Evolutionary conservation across 2,113 vertebrate species (phyloP), one percentile per base, ranked within the genome.

Genomic region (Thymallus thymallus): DNA sequence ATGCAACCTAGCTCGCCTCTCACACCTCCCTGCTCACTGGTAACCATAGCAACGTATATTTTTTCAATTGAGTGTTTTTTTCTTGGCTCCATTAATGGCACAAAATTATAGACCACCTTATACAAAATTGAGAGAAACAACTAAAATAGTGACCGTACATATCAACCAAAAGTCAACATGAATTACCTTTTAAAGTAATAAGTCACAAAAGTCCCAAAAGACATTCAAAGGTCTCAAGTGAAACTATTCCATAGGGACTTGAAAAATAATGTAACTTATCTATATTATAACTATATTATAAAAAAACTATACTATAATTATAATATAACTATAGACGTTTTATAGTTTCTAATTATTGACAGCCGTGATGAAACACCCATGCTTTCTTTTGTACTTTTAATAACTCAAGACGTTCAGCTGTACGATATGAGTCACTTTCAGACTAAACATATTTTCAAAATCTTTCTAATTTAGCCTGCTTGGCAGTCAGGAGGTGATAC

Each of bases 381-480:
- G 9, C 9, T 41, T 41, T 41, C 35, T 41, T 41, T 41, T 41
- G 9, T 41, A 41, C 35, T 41, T 41, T 41, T 41, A 41, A 77
- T 58, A 35, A n/a, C 48, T 46, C 23, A 51, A 72, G 64, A 58
- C 29, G 32, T 32, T 66, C 46, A 23, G 13, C 18, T 13, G 16
- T 58, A 51, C 45, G 5, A 55, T 58, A 61, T 77, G 73, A 64
- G 76, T 41, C 71, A 20, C 29, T 46, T 75, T 77, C 75, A 66
- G 69, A 69, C 76, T 73, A 45, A 64, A 80, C 65, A 29, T n/a
- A n/a, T 63, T 64, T 58, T 68, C 23, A 65, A 77, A 77, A 78
- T 70, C 30, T 29, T 61, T 63, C 65, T 80, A 78, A 78, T 77
- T 78, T 73, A 76, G 80, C 20, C 74, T 74, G 60, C 74, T 73